phyloP scores from a whole-genome alignment of 2,888 invertebrate species.

The Amphipyra berbera region DNA sequence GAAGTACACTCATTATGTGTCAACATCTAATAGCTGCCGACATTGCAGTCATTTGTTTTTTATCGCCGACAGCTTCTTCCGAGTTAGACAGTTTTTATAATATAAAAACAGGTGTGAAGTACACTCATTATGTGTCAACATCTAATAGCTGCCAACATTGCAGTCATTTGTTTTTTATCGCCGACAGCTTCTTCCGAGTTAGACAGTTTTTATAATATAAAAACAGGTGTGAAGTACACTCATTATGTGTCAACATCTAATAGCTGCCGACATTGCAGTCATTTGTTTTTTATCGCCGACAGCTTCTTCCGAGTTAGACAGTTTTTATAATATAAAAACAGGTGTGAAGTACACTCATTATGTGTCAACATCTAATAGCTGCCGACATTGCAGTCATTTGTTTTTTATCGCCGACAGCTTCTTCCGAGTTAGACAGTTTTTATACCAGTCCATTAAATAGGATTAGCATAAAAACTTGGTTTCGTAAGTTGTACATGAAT shows the following conservation, averaged over 20 bases:
- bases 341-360: background rate
- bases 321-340: too few relatives aligned
- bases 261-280: too few relatives aligned
- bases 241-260: too few relatives aligned
- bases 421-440: too few relatives aligned
- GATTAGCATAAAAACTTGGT: conserved; percentile 16
- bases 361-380: too few relatives aligned
- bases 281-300: background rate
- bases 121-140: background rate
- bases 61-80: conserved; percentile 15
- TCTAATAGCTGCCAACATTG: background rate
- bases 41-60: conserved; percentile 17
- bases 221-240: background rate
- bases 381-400: too few relatives aligned
- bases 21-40: background rate
- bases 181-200: conserved; percentile 22
- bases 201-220: too few relatives aligned
- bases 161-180: conserved; percentile 15
- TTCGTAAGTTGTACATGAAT: conserved; percentile 7
- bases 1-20: background rate
- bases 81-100: background rate
- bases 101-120: conserved; percentile 10
- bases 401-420: background rate
- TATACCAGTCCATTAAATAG: background rate
- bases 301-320: too few relatives aligned